Evolutionary conservation across 1,140 invertebrate species (phyloP).

Genomic region (Macrobrachium rosenbergii): DNA sequence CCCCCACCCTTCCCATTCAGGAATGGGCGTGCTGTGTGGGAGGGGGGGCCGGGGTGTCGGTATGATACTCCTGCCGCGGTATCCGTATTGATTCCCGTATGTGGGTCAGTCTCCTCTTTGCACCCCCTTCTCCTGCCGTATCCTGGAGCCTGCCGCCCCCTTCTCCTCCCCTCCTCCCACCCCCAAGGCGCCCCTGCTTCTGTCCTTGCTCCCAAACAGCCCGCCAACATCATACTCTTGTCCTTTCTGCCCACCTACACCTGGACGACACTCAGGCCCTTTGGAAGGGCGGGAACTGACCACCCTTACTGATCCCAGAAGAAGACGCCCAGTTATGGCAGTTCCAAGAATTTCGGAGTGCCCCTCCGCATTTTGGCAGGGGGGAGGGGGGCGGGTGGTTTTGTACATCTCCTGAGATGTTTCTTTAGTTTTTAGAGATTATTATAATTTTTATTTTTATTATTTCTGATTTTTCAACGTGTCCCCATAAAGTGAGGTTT

Average conservation of each 20-base stretch:
- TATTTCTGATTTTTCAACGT: too few relatives aligned
- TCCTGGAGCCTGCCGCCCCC: background rate
- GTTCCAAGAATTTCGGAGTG: too few relatives aligned
- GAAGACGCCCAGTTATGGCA: too few relatives aligned
- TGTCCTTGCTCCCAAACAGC: background rate
- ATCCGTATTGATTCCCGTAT: constrained; percentile 30
- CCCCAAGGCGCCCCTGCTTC: background rate
- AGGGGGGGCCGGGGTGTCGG: background rate
- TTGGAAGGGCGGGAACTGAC: too few relatives aligned
- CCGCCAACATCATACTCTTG: background rate
- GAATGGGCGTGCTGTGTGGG: background rate
- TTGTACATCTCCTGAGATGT: too few relatives aligned
- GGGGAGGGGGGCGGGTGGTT: too few relatives aligned
- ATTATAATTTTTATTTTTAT: too few relatives aligned
- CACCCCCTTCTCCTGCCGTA: background rate
- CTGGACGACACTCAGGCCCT: background rate
- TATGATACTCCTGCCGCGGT: background rate
- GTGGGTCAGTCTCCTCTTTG: constrained; percentile 2
- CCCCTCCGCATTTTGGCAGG: too few relatives aligned
- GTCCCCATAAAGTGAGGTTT: too few relatives aligned
- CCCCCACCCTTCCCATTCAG: too few relatives aligned
- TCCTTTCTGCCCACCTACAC: background rate
- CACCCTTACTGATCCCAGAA: too few relatives aligned
- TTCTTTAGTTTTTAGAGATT: too few relatives aligned
- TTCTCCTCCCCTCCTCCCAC: background rate